Conservation (phyloP, 2,113 vertebrate genomes). For the Bambusicola thoracicus region DNA sequence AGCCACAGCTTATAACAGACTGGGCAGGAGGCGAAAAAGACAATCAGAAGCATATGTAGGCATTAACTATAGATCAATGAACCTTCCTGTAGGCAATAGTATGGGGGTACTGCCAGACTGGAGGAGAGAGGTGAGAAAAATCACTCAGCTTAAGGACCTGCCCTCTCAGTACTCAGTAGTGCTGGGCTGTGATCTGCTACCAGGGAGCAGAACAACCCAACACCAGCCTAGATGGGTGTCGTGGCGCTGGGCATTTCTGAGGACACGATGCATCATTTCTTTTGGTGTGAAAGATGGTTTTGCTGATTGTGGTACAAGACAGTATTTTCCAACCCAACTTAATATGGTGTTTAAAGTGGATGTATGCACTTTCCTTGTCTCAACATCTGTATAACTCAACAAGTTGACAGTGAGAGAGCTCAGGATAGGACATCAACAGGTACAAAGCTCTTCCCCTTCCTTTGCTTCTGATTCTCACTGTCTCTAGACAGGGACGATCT, state of each 20-base stretch:
- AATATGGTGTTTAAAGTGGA: neutral
- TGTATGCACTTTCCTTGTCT: neutral
- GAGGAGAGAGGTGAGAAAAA: neutral
- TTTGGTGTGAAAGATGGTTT: neutral
- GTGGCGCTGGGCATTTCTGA: fast-evolving
- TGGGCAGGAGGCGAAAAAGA: constrained; percentile 1
- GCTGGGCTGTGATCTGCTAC: neutral
- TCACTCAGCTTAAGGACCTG: neutral
- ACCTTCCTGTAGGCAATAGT: neutral
- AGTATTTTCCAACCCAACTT: neutral
- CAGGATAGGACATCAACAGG: neutral
- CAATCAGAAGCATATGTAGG: constrained; percentile 53
- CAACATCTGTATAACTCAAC: neutral
- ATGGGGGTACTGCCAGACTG: neutral
- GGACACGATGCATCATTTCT: fast-evolving
- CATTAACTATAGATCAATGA: constrained; percentile 32
- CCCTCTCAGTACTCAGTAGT: neutral
- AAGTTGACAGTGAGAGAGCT: neutral
- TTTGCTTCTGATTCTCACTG: neutral
- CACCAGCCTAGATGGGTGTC: neutral
- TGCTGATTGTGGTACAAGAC: neutral
- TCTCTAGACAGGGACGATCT: neutral
- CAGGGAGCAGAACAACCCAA: neutral
- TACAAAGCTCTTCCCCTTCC: neutral
- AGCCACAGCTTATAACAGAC: neutral